Conservation (phyloP, 2,797 vertebrate genomes). For the Hemitrygon akajei region DNA sequence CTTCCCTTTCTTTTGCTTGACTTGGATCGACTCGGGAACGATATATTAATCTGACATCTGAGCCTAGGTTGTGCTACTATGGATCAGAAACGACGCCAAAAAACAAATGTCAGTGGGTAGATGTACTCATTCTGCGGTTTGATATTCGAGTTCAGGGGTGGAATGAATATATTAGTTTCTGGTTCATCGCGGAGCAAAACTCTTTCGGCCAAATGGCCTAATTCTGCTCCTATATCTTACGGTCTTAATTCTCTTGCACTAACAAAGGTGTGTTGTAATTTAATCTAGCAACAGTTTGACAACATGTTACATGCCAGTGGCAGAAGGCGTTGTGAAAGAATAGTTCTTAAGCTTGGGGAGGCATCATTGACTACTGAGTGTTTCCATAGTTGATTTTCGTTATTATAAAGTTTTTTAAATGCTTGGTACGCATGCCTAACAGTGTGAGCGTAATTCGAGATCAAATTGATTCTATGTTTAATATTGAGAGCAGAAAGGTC, state of each 20-base stretch:
- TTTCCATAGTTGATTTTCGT: neutral
- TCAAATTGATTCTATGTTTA: neutral
- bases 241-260: neutral
- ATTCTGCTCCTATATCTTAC: too few relatives aligned
- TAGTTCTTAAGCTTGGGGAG: neutral
- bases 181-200: too few relatives aligned
- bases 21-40: neutral
- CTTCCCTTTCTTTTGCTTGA: neutral
- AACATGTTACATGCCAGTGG: slow-evolving; percentile 14
- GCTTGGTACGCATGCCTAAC: neutral
- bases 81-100: neutral
- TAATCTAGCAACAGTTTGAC: slow-evolving; percentile 3
- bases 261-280: neutral
- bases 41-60: neutral
- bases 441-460: neutral
- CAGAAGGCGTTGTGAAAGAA: neutral
- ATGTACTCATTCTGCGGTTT: neutral
- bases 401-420: neutral
- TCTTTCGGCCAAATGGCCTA: too few relatives aligned
- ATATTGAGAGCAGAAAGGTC: neutral
- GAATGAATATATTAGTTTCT: neutral
- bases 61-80: neutral
- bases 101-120: neutral
- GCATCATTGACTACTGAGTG: neutral
- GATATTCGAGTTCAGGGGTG: neutral